Evolutionary conservation across 2,797 vertebrate species (phyloP).

Genomic region (Anguilla anguilla): DNA sequence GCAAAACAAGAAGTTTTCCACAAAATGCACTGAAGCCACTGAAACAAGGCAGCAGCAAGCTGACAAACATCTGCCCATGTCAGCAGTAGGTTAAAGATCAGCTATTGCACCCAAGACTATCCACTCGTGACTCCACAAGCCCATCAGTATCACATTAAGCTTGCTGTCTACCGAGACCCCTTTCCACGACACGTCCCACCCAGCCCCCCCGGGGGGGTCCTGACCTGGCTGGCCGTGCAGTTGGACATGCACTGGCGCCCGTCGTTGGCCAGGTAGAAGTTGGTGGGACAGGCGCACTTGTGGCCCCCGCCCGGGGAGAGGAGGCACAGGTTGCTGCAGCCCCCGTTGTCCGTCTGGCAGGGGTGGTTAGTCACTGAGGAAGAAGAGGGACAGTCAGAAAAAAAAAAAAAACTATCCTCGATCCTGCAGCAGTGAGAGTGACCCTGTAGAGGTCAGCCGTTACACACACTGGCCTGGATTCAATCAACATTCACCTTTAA

Average conservation of each 20-base stretch:
- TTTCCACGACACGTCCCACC: too few species aligned
- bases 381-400: background rate
- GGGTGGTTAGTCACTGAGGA: conserved; percentile 76
- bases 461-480: background rate
- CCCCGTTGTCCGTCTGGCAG: conserved; percentile 81
- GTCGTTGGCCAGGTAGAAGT: conserved; percentile 84
- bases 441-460: background rate
- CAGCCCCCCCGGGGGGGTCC: background rate
- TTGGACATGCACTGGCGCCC: conserved; percentile 94
- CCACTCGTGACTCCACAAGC: too few species aligned
- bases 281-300: conserved; percentile 80
- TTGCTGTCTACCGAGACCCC: too few species aligned
- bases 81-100: too few species aligned
- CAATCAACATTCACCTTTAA: background rate
- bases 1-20: too few species aligned
- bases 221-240: conserved; percentile 96
- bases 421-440: background rate
- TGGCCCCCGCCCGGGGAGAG: conserved; percentile 78
- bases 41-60: too few species aligned
- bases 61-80: too few species aligned
- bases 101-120: too few species aligned
- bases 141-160: too few species aligned
- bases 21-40: too few species aligned
- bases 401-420: background rate
- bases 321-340: conserved; percentile 87